phyloP scores from a whole-genome alignment of 1,140 invertebrate genomes.

The Lordiphosa collinella region DNA sequence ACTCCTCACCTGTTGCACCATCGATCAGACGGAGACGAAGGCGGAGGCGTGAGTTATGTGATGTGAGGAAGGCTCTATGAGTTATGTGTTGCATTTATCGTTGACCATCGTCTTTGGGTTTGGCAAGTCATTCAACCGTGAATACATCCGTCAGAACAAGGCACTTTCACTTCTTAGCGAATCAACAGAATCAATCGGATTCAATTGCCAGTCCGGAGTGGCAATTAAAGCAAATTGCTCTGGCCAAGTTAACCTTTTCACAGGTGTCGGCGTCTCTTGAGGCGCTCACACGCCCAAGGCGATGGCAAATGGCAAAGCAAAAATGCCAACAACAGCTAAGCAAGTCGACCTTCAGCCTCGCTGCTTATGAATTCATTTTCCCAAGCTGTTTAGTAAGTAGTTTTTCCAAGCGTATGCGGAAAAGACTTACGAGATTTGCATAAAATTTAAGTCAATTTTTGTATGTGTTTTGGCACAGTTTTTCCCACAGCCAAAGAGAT shows the following conservation, averaged over 20 bases:
- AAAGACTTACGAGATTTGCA: slow-evolving; percentile 65
- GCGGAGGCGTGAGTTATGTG: slow-evolving; percentile 46
- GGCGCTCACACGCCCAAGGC: slow-evolving; percentile 51
- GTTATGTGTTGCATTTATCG: slow-evolving; percentile 33
- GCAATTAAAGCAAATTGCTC: slow-evolving; percentile 43
- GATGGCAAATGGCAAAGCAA: slow-evolving; percentile 47
- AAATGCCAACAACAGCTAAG: slow-evolving; percentile 15
- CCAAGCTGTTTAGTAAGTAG: slow-evolving; percentile 27
- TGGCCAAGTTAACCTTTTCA: slow-evolving; percentile 56
- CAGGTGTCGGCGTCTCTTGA: slow-evolving; percentile 39
- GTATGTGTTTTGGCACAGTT: slow-evolving; percentile 1
- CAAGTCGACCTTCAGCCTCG: slow-evolving; percentile 55
- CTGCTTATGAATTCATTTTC: slow-evolving; percentile 49
- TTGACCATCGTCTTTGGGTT: slow-evolving; percentile 6
- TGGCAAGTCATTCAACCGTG: slow-evolving; percentile 48
- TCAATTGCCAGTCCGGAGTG: slow-evolving; percentile 12
- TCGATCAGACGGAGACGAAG: neutral
- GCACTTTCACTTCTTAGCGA: slow-evolving; percentile 45
- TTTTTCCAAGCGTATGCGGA: slow-evolving; percentile 65
- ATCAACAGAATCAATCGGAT: slow-evolving; percentile 37
- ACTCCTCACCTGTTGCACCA: slow-evolving; percentile 16
- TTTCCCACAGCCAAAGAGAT: slow-evolving; percentile 38
- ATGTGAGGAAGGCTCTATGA: slow-evolving; percentile 22
- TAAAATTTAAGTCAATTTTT: slow-evolving; percentile 42
- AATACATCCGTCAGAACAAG: slow-evolving; percentile 34